Evolutionary conservation across 1,140 invertebrate species (phyloP), one percentile per base, ranked within the genome.

Genomic region (Lerema accius): DNA sequence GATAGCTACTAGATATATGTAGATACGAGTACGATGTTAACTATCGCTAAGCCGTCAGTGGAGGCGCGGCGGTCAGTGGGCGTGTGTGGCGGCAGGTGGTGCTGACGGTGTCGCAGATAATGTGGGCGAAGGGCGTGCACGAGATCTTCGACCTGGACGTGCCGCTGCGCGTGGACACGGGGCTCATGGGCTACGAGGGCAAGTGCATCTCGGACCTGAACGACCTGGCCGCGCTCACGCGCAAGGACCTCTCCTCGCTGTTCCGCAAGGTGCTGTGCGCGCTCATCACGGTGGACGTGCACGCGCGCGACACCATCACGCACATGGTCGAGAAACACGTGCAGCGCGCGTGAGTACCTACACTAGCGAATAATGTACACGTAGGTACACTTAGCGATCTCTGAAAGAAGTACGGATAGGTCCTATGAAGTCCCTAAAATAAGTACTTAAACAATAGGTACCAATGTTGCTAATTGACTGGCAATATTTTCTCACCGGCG

Each of bases 281-380:
- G 10, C 87, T 98, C 0, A 97, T 98, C 50, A 98, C 96, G 0
- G 93, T 97, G 4, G 96, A 97, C 87, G 96, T 98, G 0, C 96
- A 98, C 74, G 95, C 95, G 4, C 93, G 96, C 76, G 96, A 98
- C 78, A 97, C 95, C 10, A 94, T 97, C 9, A 92, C 93, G 0
- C 93, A 94, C 64, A 92, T 98, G 79, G 93, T 96, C 0, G 92
- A 94, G 62, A 94, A 93, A 58, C 90, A 93, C 77, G 92, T 95
- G 0, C 74, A 84, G 11, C 91, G 89, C 35, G 92, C 93, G 94
- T 95, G 77, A 90, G 89, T 89, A 63, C 35, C 7, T 37, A 48
- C 43, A 48, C 28, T 40, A 3, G 13, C 11, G 7, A 11, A 40
- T 40, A 40, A 23, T 23, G 5, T 23, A 23, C 19, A 2, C 19